Evolutionary conservation across 2,797 vertebrate species (phyloP).

Genomic region (Alcedo atthis): DNA sequence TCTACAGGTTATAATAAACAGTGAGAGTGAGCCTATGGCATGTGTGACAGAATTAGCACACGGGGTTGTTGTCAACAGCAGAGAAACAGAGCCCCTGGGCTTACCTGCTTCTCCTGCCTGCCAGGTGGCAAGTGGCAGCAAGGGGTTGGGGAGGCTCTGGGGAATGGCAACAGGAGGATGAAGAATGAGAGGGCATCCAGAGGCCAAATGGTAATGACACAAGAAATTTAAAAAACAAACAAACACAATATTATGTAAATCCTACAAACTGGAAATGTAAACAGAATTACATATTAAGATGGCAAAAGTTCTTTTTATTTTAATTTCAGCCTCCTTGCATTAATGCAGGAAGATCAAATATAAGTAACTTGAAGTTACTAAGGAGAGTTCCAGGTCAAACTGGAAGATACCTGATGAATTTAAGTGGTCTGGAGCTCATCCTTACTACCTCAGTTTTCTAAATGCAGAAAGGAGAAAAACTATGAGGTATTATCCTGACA

Average conservation of each 20-base stretch:
- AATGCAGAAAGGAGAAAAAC: background rate
- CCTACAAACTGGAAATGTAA: background rate
- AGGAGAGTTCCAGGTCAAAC: background rate
- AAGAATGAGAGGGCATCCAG: background rate
- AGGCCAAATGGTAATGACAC: background rate
- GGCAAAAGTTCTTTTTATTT: background rate
- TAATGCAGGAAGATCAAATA: background rate
- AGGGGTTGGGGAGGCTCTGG: background rate
- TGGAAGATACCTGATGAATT: background rate
- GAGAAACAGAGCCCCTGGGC: background rate
- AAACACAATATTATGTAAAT: background rate
- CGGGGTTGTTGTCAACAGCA: background rate
- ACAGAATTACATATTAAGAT: background rate
- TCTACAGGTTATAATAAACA: slow-evolving; percentile 23
- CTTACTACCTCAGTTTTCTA: background rate
- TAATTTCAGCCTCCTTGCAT: background rate
- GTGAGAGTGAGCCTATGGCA: background rate
- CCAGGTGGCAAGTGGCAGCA: background rate
- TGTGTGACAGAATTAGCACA: background rate
- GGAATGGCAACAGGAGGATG: background rate
- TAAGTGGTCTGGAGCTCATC: background rate
- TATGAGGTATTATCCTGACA: background rate
- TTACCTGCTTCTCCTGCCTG: background rate
- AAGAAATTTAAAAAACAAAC: background rate
- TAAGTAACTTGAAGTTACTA: background rate